These are phyloP conservation scores for zebrafish (Danio rerio) DNA, from an alignment of 2,113 vertebrate genomes.

Conservation along the genomic window GRCz12tu NC_133181.1:42497001-42497500, in stretches of 20 bases:
- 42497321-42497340: slow-evolving; percentile 97
- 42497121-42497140: slow-evolving; percentile 97
- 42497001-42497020: background rate
- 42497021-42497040: background rate
- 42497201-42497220: slow-evolving; percentile 63
- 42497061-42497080: slow-evolving; percentile 83
- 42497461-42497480: background rate
- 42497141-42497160: slow-evolving; percentile 98
- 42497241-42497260: slow-evolving; percentile 81
- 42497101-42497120: slow-evolving; percentile 99
- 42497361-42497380: slow-evolving; percentile 94
- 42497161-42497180: slow-evolving; percentile 92
- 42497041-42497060: slow-evolving; percentile 24
- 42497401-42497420: slow-evolving; percentile 98
- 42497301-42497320: slow-evolving; percentile 94
- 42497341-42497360: slow-evolving; percentile 98
- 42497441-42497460: background rate
- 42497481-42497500: background rate
- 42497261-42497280: slow-evolving; percentile 94
- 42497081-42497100: slow-evolving; percentile 94
- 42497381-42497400: slow-evolving; percentile 97
- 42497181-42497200: slow-evolving; percentile 65
- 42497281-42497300: slow-evolving; percentile 99
- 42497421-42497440: background rate
- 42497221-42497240: background rate